Evolutionary conservation across 2,113 vertebrate genomes (phyloP).

Genomic region (Cavia aperea): DNA sequence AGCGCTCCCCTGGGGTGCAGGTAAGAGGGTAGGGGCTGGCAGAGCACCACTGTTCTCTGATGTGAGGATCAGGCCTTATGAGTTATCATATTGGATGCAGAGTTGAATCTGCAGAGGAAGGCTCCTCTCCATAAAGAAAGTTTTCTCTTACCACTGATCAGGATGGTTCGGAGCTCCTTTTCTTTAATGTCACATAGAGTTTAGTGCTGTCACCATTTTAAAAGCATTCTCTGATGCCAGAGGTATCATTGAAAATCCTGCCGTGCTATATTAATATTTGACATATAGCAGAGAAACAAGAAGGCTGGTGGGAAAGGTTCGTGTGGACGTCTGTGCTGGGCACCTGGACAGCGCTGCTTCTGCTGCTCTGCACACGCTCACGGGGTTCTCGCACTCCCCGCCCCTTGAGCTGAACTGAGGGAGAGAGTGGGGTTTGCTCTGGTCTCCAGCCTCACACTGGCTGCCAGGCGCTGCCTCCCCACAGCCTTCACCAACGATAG

Average conservation of each 20-base stretch:
- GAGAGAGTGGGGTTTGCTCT: background rate
- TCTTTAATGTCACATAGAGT: background rate
- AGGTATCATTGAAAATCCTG: background rate
- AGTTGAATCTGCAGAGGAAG: background rate
- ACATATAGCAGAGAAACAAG: background rate
- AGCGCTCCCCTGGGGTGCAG: slow-evolving; percentile 90
- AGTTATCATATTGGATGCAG: accelerated
- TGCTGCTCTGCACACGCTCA: no score
- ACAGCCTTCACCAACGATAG: accelerated
- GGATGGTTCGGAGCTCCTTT: background rate
- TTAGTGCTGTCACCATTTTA: background rate
- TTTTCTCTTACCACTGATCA: background rate
- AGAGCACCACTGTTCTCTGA: background rate
- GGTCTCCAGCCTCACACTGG: background rate
- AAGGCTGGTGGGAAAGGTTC: accelerated
- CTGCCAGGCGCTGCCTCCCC: background rate
- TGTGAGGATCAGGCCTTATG: accelerated
- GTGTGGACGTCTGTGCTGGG: background rate
- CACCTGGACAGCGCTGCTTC: accelerated
- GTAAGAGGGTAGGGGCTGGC: slow-evolving; percentile 66
- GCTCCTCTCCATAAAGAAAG: no score
- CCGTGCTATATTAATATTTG: background rate
- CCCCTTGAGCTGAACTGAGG: accelerated
- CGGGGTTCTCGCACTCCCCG: background rate
- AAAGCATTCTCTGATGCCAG: background rate